phyloP scores from a whole-genome alignment of 2,113 vertebrate species.

The Polyodon spathula region DNA sequence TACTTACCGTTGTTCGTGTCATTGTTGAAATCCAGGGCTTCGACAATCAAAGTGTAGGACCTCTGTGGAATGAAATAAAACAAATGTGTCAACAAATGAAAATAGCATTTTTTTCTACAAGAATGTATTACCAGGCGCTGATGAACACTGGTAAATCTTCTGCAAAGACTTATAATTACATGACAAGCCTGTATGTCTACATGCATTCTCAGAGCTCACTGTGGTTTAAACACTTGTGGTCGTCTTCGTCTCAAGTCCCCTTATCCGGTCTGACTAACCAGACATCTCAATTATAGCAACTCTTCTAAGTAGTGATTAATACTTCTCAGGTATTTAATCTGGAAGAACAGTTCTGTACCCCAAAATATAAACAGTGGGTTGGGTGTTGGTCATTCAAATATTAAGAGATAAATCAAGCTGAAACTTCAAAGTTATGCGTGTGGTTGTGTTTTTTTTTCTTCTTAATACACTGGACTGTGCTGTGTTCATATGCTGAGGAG shows the following conservation, averaged over 20 bases:
- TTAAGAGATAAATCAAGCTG: too few species aligned
- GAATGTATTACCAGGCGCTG: too few species aligned
- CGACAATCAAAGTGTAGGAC: slow-evolving; percentile 91
- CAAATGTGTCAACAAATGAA: neutral
- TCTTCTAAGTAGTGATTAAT: slow-evolving; percentile 36
- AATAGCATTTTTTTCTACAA: slow-evolving; percentile 2
- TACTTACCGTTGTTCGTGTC: slow-evolving; percentile 73
- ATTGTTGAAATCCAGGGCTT: slow-evolving; percentile 90
- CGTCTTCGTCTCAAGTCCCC: slow-evolving; percentile 33
- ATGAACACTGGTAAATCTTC: too few species aligned
- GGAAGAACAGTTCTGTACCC: slow-evolving; percentile 4
- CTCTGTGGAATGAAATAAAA: slow-evolving; percentile 64
- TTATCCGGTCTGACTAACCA: slow-evolving; percentile 38
- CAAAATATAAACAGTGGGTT: neutral
- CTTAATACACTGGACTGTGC: too few species aligned
- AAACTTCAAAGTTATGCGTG: neutral
- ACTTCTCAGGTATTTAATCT: slow-evolving; percentile 34
- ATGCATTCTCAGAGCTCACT: slow-evolving; percentile 28
- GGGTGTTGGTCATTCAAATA: too few species aligned
- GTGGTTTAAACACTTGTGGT: slow-evolving; percentile 28
- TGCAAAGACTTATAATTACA: too few species aligned
- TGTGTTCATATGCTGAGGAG: too few species aligned
- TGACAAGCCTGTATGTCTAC: neutral
- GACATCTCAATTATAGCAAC: slow-evolving; percentile 36
- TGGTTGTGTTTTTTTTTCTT: too few species aligned